Percentiles rank a stretch among this genome's conserved stretches.
Evolutionary conservation across 2,888 invertebrate genomes (phyloP).

Genomic region (Metacarcinus magister): DNA sequence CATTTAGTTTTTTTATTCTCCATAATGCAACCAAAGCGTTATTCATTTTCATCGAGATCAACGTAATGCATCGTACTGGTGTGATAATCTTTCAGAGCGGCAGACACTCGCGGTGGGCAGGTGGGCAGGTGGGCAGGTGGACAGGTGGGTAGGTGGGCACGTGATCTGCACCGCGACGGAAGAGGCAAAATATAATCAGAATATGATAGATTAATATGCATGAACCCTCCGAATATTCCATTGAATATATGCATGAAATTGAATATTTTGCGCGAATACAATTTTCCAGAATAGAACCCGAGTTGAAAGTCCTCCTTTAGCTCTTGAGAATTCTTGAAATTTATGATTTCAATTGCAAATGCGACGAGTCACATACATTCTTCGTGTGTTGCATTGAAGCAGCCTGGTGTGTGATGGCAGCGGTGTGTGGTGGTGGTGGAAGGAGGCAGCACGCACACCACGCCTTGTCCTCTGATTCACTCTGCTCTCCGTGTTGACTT

Average conservation of each 20-base stretch:
- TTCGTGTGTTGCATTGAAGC: not conserved
- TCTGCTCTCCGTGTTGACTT: not conserved
- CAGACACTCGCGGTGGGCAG: not conserved
- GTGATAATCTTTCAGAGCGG: no score
- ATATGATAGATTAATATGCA: not conserved
- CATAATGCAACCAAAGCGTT: no score
- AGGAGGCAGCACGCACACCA: not conserved
- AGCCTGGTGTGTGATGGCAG: not conserved
- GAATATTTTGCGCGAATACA: not conserved
- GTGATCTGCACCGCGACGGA: not conserved
- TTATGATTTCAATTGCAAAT: not conserved
- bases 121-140: not conserved
- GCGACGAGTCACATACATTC: not conserved
- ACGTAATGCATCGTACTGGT: no score
- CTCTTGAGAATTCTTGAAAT: not conserved
- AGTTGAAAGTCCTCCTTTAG: not conserved
- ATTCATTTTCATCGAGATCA: not conserved
- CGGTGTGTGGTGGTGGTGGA: not conserved
- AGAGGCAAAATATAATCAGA: not conserved
- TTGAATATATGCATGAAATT: slow-evolving; percentile 44
- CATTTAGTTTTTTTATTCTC: no score
- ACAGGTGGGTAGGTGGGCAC: not conserved
- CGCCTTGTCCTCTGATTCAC: not conserved
- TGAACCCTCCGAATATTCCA: not conserved
- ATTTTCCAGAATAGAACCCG: not conserved